Conservation (phyloP, 2,888 invertebrate species). For the Latheticus oryzae region DNA sequence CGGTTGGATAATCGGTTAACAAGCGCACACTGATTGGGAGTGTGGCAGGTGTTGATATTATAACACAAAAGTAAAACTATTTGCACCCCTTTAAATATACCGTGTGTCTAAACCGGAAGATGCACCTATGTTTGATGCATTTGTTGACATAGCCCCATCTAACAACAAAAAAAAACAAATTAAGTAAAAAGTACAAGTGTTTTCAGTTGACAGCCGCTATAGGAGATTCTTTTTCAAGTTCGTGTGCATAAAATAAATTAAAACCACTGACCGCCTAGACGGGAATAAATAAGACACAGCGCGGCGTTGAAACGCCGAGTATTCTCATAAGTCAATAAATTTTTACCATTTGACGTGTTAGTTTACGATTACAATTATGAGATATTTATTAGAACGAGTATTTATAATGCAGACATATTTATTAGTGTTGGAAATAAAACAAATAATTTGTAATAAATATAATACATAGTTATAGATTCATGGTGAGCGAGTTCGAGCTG, state of each 20-base stretch:
- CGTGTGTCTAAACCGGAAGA: too few species aligned
- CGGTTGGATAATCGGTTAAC: slow-evolving; percentile 40
- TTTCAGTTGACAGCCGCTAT: too few species aligned
- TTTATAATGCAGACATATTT: slow-evolving; percentile 64
- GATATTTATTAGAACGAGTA: slow-evolving; percentile 63
- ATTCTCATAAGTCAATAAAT: slow-evolving; percentile 54
- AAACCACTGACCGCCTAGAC: slow-evolving; percentile 24
- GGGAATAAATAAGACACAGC: slow-evolving; percentile 40
- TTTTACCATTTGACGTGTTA: slow-evolving; percentile 54
- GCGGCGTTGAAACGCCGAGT: slow-evolving; percentile 51
- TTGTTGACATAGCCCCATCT: too few species aligned
- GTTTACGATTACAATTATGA: slow-evolving; percentile 63
- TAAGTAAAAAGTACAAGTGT: too few species aligned
- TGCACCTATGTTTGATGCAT: too few species aligned
- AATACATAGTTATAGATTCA: slow-evolving; percentile 59
- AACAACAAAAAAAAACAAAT: too few species aligned
- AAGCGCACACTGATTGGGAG: slow-evolving; percentile 41
- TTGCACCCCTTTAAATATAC: slow-evolving; percentile 50
- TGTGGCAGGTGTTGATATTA: slow-evolving; percentile 53
- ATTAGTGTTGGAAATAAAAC: slow-evolving; percentile 65
- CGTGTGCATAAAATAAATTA: slow-evolving; percentile 32
- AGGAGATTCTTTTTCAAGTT: too few species aligned
- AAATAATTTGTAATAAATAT: slow-evolving; percentile 63
- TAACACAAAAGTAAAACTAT: slow-evolving; percentile 47
- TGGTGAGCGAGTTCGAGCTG: slow-evolving; percentile 47